These are phyloP conservation scores for Dasyornis broadbenti DNA, from an alignment of 2,113 vertebrate genomes.

Conservation along the genomic window DNA sequence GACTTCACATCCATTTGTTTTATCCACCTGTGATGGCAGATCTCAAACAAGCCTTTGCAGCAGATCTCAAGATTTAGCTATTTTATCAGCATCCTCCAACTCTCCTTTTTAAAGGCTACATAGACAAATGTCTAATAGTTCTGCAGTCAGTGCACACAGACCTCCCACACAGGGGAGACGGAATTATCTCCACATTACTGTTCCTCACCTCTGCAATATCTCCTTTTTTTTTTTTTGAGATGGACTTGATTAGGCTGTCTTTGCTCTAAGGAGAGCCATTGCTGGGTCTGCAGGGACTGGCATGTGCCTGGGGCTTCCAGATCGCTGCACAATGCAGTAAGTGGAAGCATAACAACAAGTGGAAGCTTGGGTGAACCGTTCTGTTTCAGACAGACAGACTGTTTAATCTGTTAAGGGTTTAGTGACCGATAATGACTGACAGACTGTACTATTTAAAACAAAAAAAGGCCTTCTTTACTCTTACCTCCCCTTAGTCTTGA, in stretches of 20 bases:
- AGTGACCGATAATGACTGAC: not conserved
- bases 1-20: not conserved
- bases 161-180: not conserved
- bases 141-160: not conserved
- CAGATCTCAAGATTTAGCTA: not conserved
- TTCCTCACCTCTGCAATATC: not conserved
- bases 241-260: not conserved
- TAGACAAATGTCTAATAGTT: not conserved
- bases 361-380: not conserved
- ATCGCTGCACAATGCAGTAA: not conserved
- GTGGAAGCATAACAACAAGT: not conserved
- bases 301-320: not conserved
- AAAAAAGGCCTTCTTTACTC: not conserved
- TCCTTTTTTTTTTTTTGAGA: not conserved
- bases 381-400: not conserved
- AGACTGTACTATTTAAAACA: not conserved
- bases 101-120: not conserved
- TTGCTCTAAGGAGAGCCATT: not conserved
- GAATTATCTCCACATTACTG: not conserved
- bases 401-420: not conserved
- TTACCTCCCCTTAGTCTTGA: not conserved
- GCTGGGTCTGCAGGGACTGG: not conserved
- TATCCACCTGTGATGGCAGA: not conserved
- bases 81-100: not conserved
- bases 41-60: not conserved